Conservation (phyloP, 92 coral and sea anemone genomes). For the Epizoanthus illoricatus region DNA sequence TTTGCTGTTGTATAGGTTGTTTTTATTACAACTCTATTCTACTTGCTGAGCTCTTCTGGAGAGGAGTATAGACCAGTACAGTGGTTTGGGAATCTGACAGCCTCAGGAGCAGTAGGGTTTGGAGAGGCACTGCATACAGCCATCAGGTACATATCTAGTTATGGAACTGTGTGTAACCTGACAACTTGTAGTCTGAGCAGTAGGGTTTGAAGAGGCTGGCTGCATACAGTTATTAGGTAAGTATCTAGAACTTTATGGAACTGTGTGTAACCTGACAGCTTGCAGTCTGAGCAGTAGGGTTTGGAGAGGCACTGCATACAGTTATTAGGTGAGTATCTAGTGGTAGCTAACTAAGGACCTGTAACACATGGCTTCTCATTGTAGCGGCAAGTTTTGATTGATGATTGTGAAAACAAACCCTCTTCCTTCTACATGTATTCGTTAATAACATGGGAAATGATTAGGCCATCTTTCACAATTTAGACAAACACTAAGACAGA, state of each 20-base stretch:
- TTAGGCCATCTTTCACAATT: too few relatives aligned
- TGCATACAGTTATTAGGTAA: not conserved
- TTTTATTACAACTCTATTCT: slow-evolving; percentile 90
- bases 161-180: not conserved
- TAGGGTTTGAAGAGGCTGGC: not conserved
- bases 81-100: slow-evolving; percentile 92
- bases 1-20: slow-evolving; percentile 61
- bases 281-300: not conserved
- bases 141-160: slow-evolving; percentile 63
- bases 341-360: too few relatives aligned
- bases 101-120: slow-evolving; percentile 86
- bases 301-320: not conserved
- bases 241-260: not conserved
- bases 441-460: too few relatives aligned
- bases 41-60: slow-evolving; percentile 88
- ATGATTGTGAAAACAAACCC: too few relatives aligned
- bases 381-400: too few relatives aligned
- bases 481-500: too few relatives aligned
- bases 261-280: not conserved
- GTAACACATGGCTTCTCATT: too few relatives aligned
- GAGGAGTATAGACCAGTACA: slow-evolving; percentile 96
- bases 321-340: not conserved
- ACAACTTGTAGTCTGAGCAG: not conserved
- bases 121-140: slow-evolving; percentile 95
- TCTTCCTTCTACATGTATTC: too few relatives aligned